phyloP scores from a whole-genome alignment of 2,113 vertebrate genomes.

The Holacanthus passer region DNA sequence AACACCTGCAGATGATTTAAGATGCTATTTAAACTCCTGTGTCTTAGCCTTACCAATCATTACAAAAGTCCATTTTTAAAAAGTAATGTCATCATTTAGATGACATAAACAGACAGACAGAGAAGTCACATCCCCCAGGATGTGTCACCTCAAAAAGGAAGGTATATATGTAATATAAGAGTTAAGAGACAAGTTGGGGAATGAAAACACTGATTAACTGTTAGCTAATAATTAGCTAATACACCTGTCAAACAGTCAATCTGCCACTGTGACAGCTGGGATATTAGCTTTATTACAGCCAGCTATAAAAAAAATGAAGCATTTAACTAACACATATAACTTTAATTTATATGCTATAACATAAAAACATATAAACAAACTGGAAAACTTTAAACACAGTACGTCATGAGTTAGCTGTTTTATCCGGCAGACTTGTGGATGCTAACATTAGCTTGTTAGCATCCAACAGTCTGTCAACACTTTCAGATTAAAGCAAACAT shows the following conservation, averaged over 20 bases:
- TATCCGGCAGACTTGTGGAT: no score
- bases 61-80: background rate
- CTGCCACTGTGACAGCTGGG: background rate
- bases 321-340: no score
- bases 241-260: background rate
- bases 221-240: background rate
- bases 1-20: no score
- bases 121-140: background rate
- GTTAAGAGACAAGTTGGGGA: background rate
- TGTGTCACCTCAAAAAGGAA: background rate
- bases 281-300: background rate
- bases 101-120: no score
- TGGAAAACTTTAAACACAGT: background rate
- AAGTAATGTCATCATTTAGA: background rate
- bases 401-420: background rate
- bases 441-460: conserved; percentile 8
- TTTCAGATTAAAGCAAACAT: background rate
- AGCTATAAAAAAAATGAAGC: no score
- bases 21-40: no score
- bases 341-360: background rate
- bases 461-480: background rate
- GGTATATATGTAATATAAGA: no score
- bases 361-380: background rate
- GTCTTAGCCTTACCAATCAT: background rate
- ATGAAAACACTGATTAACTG: background rate